Conservation (phyloP, 2,797 vertebrate species). For the Naso thynnoides region DNA sequence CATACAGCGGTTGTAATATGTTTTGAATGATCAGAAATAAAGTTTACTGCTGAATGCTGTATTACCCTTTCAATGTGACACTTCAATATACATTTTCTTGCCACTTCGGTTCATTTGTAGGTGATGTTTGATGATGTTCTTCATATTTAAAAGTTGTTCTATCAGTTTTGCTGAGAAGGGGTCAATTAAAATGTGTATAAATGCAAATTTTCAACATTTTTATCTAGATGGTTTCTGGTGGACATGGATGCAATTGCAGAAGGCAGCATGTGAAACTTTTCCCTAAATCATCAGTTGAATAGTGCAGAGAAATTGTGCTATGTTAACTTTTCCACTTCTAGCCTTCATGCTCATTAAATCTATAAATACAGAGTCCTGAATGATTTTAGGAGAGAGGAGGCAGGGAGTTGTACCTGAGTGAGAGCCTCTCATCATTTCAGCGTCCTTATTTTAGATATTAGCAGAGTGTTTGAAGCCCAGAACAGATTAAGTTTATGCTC, state of each 20-base stretch:
- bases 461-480: constrained; percentile 6
- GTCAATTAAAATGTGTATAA: background rate
- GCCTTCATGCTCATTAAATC: background rate
- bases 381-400: constrained; percentile 2
- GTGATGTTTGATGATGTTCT: background rate
- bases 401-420: background rate
- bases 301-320: background rate
- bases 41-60: constrained; percentile 33
- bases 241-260: background rate
- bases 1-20: constrained; percentile 58
- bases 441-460: constrained; percentile 18
- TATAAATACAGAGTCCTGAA: background rate
- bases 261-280: background rate
- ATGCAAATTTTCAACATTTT: background rate
- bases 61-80: constrained; percentile 26
- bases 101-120: background rate
- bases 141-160: background rate
- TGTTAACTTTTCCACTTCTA: constrained; percentile 9
- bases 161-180: no score
- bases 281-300: constrained; percentile 7
- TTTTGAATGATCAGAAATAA: constrained; percentile 44
- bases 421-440: constrained; percentile 14
- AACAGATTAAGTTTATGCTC: constrained; percentile 20
- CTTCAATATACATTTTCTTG: constrained; percentile 10
- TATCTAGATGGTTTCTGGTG: background rate